Percentiles rank a stretch among this genome's conserved stretches.
phyloP scores from a whole-genome alignment of 2,888 invertebrate genomes.

The Agrotis exclamationis region DNA sequence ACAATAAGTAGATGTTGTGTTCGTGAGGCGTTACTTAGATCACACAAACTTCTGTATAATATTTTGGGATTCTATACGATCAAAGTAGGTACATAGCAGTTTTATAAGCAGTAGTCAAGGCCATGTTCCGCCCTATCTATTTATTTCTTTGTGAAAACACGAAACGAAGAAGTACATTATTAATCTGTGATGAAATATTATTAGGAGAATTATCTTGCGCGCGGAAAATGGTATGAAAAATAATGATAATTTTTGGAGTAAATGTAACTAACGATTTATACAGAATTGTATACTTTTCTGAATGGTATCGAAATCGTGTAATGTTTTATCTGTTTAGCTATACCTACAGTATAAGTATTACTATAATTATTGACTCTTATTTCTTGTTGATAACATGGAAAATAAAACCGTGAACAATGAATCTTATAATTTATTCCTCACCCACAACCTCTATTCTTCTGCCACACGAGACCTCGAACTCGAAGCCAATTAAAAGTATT shows the following conservation, averaged over 20 bases:
- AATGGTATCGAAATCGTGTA: conserved; percentile 81
- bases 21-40: conserved; percentile 70
- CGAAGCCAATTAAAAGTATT: too few species aligned
- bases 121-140: conserved; percentile 80
- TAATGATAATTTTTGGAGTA: conserved; percentile 73
- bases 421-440: conserved; percentile 24
- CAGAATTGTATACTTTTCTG: conserved; percentile 76
- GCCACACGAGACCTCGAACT: not conserved
- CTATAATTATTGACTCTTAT: conserved; percentile 88
- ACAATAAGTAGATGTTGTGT: conserved; percentile 46
- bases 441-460: not conserved
- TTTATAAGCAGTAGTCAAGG: conserved; percentile 74
- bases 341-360: conserved; percentile 89
- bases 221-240: conserved; percentile 79
- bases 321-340: conserved; percentile 84
- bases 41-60: conserved; percentile 65
- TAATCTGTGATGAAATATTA: conserved; percentile 89
- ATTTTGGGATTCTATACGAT: conserved; percentile 75
- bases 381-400: conserved; percentile 88
- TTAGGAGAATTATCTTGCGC: conserved; percentile 80
- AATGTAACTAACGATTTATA: conserved; percentile 79
- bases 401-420: conserved; percentile 86
- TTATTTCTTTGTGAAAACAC: conserved; percentile 74
- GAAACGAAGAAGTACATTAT: conserved; percentile 87
- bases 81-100: conserved; percentile 69